Base-by-base conservation (phyloP, 2,113 vertebrate species). In the Mobula birostris region DNA sequence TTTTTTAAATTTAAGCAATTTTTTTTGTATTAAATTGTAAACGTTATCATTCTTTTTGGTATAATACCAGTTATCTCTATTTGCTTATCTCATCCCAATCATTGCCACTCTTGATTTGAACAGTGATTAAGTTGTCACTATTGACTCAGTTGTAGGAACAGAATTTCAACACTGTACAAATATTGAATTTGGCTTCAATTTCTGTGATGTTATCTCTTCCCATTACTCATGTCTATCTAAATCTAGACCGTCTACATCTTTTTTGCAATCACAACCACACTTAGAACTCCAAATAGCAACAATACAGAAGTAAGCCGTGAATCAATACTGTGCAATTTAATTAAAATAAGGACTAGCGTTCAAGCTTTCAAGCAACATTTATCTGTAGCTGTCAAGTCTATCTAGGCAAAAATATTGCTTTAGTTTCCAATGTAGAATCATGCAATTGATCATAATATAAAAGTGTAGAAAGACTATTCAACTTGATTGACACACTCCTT, bases 181-280 rank as follows among this genome's bases (percentile, higher is more conserved):
- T 93, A 93, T 93, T 93, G 91, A 93, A 68, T 93, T 74, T 93
- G 91, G 91, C 48, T 93, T 93, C 91, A 74, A 93, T 74, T 74
- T 93, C 91, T 74, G 91, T 76, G 91, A 93, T 93, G 70, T 93
- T 93, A 93, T 93, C 91, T 56, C 70, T 93, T 72, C 70, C 91
- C 68, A 48, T 93, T 93, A 36, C 91, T 93, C 70, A 74, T 76
- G 91, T 74, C 91, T 72, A 92, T 70, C 32, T 12, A 93, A 93
- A 74, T 93, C 68, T 36, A 93, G 91, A 24, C 70, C 74, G 36
- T 27, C 68, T 74, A 72, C 48, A 74, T 40, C 40, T 36, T 93
- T 48, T 24, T 24, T 56, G 36, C 36, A 76, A 76, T 74, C 24
- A 93, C 56, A 9, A 74, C 36, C 21, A 74, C 27, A 7, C 36